phyloP scores from a whole-genome alignment of 2,888 invertebrate species.

The Scaptomyza cyrtandrae region DNA sequence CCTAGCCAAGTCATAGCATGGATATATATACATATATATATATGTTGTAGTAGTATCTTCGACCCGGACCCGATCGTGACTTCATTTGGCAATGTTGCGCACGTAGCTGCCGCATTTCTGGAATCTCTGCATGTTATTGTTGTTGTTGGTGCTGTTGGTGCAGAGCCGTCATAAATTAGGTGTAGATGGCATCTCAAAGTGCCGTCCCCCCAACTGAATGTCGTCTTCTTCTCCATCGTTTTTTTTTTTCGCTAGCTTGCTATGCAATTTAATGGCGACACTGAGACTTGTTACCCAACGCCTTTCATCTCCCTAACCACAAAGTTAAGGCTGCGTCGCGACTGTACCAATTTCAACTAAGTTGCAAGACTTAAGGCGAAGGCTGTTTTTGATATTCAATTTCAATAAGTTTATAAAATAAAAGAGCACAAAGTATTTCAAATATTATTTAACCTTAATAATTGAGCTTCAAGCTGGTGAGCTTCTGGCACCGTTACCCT shows the following conservation, averaged over 20 bases:
- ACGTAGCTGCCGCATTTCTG: constrained; percentile 65
- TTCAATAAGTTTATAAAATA: too few relatives aligned
- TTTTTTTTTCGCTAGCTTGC: constrained; percentile 10
- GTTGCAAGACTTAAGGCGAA: not conserved
- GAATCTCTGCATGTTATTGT: constrained; percentile 52
- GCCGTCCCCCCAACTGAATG: constrained; percentile 46
- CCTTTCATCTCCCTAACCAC: not conserved
- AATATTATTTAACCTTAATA: not conserved
- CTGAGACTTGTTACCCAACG: constrained; percentile 21
- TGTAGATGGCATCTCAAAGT: constrained; percentile 76
- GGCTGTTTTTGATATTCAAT: too few relatives aligned
- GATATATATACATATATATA: constrained; percentile 3
- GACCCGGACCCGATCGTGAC: constrained; percentile 64
- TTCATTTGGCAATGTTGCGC: constrained; percentile 65
- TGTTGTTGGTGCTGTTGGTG: constrained; percentile 31
- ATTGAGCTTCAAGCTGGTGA: not conserved
- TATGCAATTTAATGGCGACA: constrained; percentile 50
- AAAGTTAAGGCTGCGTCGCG: constrained; percentile 29
- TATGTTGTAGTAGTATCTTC: constrained; percentile 15
- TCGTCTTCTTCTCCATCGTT: constrained; percentile 9
- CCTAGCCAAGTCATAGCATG: constrained; percentile 29
- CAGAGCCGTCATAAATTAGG: constrained; percentile 71
- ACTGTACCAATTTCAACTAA: constrained; percentile 17
- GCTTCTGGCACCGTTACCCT: not conserved
- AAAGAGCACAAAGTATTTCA: not conserved